Evolutionary conservation across 2,888 invertebrate genomes (phyloP), one percentile per base, ranked within the genome.

Genomic region (Ceramica pisi): DNA sequence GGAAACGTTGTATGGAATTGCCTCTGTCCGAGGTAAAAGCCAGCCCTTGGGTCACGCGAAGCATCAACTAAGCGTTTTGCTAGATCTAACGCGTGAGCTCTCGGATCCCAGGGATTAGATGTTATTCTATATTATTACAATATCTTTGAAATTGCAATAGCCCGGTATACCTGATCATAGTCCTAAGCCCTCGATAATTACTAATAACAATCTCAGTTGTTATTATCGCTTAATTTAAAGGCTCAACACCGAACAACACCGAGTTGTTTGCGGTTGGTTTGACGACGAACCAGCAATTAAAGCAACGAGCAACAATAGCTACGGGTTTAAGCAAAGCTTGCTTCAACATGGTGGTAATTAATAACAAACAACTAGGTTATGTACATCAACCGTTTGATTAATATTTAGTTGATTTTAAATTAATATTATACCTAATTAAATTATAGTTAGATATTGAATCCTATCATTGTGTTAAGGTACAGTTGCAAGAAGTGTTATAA

Each of bases 201-300:
- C 23, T 19, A 26, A 14, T 23, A n/a, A 75, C 56, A 19, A 57
- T n/a, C 44, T 31, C 26, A n/a, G 53, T 51, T 51, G 76, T 67
- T 67, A 73, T 67, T 51, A 51, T 21, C 53, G 35, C 26, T 71
- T 63, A 63, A 78, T 59, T 53, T 19, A 59, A 78, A 51, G 78
- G 78, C 57, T 75, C 44, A 48, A 48, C 31, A 21, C 41, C n/a
- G 51, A 78, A 26, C 35, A 59, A 76, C 48, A 7, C 21, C 38
- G 66, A 46, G 56, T 59, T 41, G 46, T 46, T 69, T 59, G 35
- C 31, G 57, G 46, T 51, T 55, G 41, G 60, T 59, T 71, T 71
- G 46, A 48, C 41, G 41, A 44, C 16, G 10, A 75, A 78, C 72
- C 44, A 59, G 53, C 19, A 63, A 78, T 71, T 71, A 53, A 21